Percentiles rank a stretch among this genome's conserved stretches.
Conservation (phyloP, 2,888 invertebrate genomes). For the Luperina testacea region DNA sequence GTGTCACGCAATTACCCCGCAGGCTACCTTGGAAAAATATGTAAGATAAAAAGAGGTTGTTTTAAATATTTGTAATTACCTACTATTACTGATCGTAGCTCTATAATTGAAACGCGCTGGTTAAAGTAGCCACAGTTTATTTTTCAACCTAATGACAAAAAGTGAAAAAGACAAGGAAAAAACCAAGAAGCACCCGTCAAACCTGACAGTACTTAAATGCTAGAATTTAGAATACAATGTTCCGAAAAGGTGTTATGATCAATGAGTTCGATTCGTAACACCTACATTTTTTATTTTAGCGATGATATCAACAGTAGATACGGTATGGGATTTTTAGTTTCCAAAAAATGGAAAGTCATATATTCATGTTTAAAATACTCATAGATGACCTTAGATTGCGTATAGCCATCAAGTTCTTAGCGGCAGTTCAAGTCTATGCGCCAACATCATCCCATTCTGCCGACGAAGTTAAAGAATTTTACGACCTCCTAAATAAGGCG, state of each 20-base stretch:
- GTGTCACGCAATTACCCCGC: no score
- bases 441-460: not conserved
- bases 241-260: no score
- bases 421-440: not conserved
- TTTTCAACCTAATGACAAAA: no score
- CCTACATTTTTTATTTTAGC: not conserved
- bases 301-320: not conserved
- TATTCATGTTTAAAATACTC: not conserved
- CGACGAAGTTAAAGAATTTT: not conserved
- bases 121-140: no score
- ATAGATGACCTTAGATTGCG: not conserved
- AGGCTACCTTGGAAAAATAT: not conserved
- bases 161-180: no score
- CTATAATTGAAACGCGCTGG: no score
- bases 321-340: not conserved
- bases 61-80: not conserved
- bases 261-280: no score
- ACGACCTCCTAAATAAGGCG: not conserved
- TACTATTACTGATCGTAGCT: no score
- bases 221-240: no score
- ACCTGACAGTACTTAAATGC: no score
- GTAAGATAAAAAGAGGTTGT: not conserved
- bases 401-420: not conserved
- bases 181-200: no score
- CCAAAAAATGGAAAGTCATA: not conserved